Conservation (phyloP, 2,888 invertebrate species). For the Galerucella nymphaeae region DNA sequence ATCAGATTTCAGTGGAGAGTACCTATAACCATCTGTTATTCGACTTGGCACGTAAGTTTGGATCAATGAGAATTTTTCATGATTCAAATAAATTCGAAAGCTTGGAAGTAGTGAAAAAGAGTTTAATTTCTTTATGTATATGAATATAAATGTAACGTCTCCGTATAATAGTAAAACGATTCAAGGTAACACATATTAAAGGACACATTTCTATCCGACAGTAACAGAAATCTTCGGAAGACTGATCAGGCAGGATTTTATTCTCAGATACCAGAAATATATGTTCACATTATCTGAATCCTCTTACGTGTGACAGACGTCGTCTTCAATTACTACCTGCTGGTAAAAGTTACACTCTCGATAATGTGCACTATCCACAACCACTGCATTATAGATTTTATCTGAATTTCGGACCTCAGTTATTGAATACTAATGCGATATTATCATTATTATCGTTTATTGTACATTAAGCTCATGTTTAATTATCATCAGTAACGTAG, state of each 20-base stretch:
- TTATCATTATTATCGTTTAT: neutral
- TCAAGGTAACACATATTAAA: neutral
- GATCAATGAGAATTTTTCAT: no score
- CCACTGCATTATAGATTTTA: conserved; percentile 34
- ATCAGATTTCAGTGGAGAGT: no score
- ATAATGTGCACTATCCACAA: conserved; percentile 18
- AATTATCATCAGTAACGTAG: neutral
- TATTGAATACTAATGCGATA: neutral
- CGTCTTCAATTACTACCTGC: conserved; percentile 42
- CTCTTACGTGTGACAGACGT: conserved; percentile 41
- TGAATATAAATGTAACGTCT: neutral
- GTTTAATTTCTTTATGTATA: no score
- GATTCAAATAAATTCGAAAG: no score
- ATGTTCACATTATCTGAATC: conserved; percentile 38
- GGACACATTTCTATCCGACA: conserved; percentile 26
- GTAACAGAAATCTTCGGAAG: conserved; percentile 16
- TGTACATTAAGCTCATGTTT: neutral
- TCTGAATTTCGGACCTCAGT: conserved; percentile 12
- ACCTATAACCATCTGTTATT: no score
- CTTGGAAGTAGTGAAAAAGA: no score
- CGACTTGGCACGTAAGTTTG: no score
- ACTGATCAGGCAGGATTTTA: conserved; percentile 23
- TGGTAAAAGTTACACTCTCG: conserved; percentile 36
- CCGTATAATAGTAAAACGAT: neutral
- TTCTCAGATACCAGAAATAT: conserved; percentile 33